These are phyloP conservation scores for Neosilurus mollespiculum DNA, from an alignment of 2,797 vertebrate genomes.

Conservation along the genomic window DNA sequence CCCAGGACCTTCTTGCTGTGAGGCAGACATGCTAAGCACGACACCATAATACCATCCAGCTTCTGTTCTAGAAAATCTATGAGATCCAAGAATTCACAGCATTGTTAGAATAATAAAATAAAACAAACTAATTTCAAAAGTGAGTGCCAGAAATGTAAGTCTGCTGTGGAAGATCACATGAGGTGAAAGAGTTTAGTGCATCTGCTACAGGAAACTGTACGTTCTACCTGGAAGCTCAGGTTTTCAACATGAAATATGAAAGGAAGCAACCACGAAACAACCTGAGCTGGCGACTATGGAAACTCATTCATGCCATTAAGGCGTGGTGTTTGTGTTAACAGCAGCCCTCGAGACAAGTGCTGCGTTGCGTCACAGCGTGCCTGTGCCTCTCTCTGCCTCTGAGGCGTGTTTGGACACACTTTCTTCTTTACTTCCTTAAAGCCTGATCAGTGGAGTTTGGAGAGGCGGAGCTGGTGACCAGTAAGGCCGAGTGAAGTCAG, in stretches of 20 bases:
- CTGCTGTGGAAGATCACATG: neutral
- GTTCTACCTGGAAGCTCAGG: neutral
- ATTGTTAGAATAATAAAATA: no score
- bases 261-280: neutral
- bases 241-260: neutral
- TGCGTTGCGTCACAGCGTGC: slow-evolving; percentile 4
- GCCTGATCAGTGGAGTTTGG: neutral
- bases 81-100: neutral
- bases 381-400: slow-evolving; percentile 43
- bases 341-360: neutral
- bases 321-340: neutral
- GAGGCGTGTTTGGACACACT: slow-evolving; percentile 36
- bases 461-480: slow-evolving; percentile 24
- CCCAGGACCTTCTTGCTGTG: no score
- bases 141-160: neutral
- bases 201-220: neutral
- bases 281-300: neutral
- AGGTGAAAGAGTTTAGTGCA: neutral
- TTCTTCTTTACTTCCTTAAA: slow-evolving; percentile 45
- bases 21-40: no score
- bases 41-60: no score
- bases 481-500: slow-evolving; percentile 46
- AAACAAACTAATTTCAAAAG: neutral
- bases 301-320: neutral
- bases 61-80: no score